Conservation (phyloP, 1,140 invertebrate genomes). For the Drosophila paulistorum region DNA sequence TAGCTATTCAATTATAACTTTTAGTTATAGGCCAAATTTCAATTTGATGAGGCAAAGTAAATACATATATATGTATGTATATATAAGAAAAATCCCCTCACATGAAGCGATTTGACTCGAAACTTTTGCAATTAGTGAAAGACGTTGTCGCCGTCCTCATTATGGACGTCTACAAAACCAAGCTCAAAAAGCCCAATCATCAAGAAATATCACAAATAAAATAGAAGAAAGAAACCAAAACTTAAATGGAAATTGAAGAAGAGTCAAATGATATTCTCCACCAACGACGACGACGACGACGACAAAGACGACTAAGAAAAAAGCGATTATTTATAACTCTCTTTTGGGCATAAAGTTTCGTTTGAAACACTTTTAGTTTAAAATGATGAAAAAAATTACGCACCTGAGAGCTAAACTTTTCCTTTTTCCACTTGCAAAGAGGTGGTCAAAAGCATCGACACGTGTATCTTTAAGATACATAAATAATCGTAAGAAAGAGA, state of each 20-base stretch:
- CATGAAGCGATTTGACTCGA: constrained; percentile 35
- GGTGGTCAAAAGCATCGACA: not conserved
- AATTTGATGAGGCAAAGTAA: constrained; percentile 48
- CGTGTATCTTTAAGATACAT: constrained; percentile 57
- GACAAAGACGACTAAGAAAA: not conserved
- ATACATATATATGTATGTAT: constrained; percentile 39
- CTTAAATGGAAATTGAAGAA: constrained; percentile 1
- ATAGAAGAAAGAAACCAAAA: not conserved
- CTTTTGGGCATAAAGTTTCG: constrained; percentile 12
- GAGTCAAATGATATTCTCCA: not conserved
- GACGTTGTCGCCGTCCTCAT: not conserved
- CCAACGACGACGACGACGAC: no score
- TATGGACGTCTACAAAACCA: not conserved
- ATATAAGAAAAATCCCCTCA: constrained; percentile 54
- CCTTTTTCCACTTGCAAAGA: not conserved
- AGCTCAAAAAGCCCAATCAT: constrained; percentile 4
- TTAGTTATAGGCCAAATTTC: constrained; percentile 42
- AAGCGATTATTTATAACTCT: constrained; percentile 10
- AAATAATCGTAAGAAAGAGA: constrained; percentile 51
- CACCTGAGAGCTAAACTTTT: constrained; percentile 55
- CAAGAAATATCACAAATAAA: not conserved
- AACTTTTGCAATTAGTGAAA: constrained; percentile 67
- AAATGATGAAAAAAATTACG: constrained; percentile 45
- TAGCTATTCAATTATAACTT: constrained; percentile 74
- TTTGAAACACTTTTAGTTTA: constrained; percentile 19